Conservation (phyloP, 2,797 vertebrate species). For the Mycteria americana region DNA sequence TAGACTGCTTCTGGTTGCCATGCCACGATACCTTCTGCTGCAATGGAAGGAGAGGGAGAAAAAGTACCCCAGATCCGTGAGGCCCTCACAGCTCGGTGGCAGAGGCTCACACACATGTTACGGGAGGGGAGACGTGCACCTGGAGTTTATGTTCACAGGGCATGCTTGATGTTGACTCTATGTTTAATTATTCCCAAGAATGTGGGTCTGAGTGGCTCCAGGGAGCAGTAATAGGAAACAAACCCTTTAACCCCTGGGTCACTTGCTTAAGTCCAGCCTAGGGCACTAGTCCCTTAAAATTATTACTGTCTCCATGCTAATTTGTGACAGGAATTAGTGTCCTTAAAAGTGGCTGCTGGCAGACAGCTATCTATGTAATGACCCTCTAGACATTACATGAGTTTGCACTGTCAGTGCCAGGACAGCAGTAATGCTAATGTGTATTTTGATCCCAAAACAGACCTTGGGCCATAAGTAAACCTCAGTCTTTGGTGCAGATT, state of each 20-base stretch:
- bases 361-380: neutral
- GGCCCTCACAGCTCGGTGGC: neutral
- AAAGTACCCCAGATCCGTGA: neutral
- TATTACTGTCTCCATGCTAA: neutral
- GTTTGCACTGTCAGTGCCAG: neutral
- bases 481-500: neutral
- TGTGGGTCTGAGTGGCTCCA: neutral
- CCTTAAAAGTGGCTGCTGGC: neutral
- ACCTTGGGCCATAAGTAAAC: neutral
- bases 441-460: neutral
- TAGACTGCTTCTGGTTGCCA: neutral
- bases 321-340: neutral
- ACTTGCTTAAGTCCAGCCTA: neutral
- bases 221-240: neutral
- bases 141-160: neutral
- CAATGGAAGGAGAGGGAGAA: neutral
- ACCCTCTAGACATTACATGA: neutral
- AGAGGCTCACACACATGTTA: neutral
- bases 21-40: neutral
- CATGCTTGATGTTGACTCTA: neutral
- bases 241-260: neutral
- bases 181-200: neutral
- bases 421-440: rapidly evolving
- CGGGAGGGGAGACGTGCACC: neutral
- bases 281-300: neutral